phyloP scores from a whole-genome alignment of 2,113 vertebrate species.

The Orcinus orca region DNA sequence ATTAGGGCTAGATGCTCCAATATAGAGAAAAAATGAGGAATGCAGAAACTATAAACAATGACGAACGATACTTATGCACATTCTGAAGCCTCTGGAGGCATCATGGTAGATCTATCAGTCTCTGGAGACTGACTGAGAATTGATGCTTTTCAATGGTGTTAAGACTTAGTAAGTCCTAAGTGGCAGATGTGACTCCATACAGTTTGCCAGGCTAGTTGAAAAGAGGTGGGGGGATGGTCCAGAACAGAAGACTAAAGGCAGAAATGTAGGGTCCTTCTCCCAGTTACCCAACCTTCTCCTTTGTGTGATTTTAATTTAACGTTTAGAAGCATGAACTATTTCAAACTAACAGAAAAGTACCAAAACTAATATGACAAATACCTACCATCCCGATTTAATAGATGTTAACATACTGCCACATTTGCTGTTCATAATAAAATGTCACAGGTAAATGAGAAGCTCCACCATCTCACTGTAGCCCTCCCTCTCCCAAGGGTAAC shows the following conservation, averaged over 20 bases:
- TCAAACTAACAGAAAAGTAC: background rate
- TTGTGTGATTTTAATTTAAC: background rate
- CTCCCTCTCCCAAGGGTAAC: background rate
- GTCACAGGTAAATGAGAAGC: background rate
- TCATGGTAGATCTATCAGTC: background rate
- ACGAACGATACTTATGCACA: background rate
- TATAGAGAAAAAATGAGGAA: background rate
- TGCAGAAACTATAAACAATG: background rate
- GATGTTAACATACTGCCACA: background rate
- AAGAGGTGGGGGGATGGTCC: background rate
- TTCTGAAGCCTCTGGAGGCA: background rate
- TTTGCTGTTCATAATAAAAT: background rate
- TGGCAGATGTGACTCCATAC: background rate
- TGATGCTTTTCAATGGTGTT: background rate
- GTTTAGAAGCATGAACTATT: background rate
- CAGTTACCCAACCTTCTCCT: background rate
- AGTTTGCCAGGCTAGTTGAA: background rate
- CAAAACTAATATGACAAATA: background rate
- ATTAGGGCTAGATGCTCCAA: background rate
- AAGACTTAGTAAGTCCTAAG: background rate
- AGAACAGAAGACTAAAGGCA: background rate
- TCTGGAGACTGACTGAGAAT: background rate
- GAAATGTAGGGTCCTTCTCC: background rate
- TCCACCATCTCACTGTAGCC: background rate
- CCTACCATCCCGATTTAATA: background rate